Evolutionary conservation across 2,888 invertebrate genomes (phyloP).

Genomic region (Euspilapteryx auroguttella): DNA sequence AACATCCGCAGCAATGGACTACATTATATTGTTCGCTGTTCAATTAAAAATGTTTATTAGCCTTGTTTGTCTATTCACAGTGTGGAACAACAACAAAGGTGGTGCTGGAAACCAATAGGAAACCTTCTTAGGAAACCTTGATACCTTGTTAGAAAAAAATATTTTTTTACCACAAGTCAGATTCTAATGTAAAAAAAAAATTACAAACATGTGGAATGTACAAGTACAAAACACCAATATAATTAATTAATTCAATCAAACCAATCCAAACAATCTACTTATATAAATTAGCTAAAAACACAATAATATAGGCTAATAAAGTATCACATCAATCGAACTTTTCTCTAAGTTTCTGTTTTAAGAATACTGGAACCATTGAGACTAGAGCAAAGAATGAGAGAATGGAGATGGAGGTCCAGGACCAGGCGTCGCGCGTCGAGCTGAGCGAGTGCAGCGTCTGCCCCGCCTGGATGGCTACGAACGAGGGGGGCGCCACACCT

Average conservation of each 20-base stretch:
- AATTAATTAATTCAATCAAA: conserved; percentile 4
- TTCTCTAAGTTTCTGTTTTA: conserved; percentile 77
- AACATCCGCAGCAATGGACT: no score
- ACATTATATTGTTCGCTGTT: no score
- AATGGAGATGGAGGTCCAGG: conserved; percentile 81
- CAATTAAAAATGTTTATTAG: no score
- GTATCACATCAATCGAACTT: conserved; percentile 70
- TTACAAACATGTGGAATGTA: conserved; percentile 3
- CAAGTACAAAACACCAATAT: conserved; percentile 2
- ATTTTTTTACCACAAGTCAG: conserved; percentile 69
- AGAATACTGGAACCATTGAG: conserved; percentile 85
- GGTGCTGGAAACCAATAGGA: conserved; percentile 78
- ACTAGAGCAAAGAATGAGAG: conserved; percentile 78
- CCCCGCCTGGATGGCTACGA: conserved; percentile 97
- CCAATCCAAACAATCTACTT: conserved; percentile 3
- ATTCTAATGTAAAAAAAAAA: conserved; percentile 59
- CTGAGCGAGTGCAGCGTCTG: conserved; percentile 93
- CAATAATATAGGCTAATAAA: no score
- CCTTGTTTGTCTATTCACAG: conserved; percentile 52
- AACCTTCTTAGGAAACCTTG: no score
- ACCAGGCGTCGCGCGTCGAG: conserved; percentile 84
- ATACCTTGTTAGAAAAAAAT: conserved; percentile 58
- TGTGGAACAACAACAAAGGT: conserved; percentile 86
- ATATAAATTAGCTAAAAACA: conserved; percentile 27
- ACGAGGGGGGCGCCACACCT: conserved; percentile 96